A percentile compares a stretch with the other conserved stretches of the same genome.
Evolutionary conservation across 2,113 vertebrate species (phyloP).

Genomic region (Aix galericulata): DNA sequence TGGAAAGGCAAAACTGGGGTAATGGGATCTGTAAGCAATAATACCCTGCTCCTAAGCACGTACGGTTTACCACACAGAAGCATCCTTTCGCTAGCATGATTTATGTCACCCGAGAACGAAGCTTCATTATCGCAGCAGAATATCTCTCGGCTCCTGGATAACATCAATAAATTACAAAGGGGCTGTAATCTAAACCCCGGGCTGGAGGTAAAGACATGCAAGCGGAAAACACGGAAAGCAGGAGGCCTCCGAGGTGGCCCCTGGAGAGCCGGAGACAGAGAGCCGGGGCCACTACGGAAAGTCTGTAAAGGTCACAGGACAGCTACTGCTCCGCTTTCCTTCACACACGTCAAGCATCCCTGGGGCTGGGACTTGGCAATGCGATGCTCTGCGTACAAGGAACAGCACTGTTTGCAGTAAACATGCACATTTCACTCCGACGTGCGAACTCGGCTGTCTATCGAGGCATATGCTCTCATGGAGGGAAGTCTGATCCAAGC

Average conservation of each 20-base stretch:
- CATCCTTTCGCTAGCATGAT: neutral
- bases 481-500: neutral
- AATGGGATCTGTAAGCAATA: neutral
- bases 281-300: neutral
- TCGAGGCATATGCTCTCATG: neutral
- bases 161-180: slow-evolving; percentile 5
- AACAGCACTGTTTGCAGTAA: neutral
- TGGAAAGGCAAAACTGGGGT: neutral
- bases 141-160: neutral
- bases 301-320: neutral
- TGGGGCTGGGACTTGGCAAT: neutral
- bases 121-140: neutral
- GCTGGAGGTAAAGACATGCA: neutral
- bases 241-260: neutral
- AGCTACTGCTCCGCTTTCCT: neutral
- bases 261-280: neutral
- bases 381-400: neutral
- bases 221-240: neutral
- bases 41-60: neutral
- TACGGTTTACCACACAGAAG: neutral
- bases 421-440: neutral
- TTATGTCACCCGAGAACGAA: neutral
- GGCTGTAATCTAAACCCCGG: neutral
- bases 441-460: neutral
- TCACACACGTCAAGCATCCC: neutral